Evolutionary conservation across 2,888 invertebrate species (phyloP).

Genomic region (Bibio marci): DNA sequence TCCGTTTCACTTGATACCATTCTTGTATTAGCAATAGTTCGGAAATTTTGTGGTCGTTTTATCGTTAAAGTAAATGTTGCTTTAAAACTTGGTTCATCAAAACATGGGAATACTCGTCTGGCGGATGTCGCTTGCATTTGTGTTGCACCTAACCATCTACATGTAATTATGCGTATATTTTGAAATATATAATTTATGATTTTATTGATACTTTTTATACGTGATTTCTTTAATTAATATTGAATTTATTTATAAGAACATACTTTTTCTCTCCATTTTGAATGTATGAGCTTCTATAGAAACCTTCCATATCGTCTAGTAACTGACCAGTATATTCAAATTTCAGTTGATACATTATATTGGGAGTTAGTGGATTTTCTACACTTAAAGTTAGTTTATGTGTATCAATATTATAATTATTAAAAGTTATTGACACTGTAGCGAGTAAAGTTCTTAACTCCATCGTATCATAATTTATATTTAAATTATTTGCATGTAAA

Average conservation of each 20-base stretch:
- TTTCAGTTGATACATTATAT: background rate
- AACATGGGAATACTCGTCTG: conserved; percentile 58
- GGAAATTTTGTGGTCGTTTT: conserved; percentile 19
- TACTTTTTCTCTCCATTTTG: background rate
- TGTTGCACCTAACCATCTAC: conserved; percentile 43
- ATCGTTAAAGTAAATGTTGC: conserved; percentile 40
- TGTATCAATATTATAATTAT: background rate
- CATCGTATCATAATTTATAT: conserved; percentile 6
- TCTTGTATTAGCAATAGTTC: conserved; percentile 1
- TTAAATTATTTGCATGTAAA: conserved; percentile 30
- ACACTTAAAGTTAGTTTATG: background rate
- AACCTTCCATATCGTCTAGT: background rate
- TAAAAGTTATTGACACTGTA: background rate
- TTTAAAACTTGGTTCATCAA: conserved; percentile 59
- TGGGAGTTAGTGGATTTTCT: background rate
- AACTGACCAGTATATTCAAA: conserved; percentile 5
- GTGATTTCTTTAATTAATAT: too few relatives aligned
- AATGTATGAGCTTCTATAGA: background rate
- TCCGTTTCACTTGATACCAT: too few relatives aligned
- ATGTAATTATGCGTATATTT: too few relatives aligned
- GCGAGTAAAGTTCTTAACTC: background rate
- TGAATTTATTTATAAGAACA: too few relatives aligned
- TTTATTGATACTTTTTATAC: too few relatives aligned
- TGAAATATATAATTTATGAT: too few relatives aligned
- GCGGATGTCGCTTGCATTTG: conserved; percentile 52